Percentiles rank a stretch among this genome's conserved stretches.
Evolutionary conservation across 2,888 invertebrate species (phyloP).

Genomic region (Idaea biselata): DNA sequence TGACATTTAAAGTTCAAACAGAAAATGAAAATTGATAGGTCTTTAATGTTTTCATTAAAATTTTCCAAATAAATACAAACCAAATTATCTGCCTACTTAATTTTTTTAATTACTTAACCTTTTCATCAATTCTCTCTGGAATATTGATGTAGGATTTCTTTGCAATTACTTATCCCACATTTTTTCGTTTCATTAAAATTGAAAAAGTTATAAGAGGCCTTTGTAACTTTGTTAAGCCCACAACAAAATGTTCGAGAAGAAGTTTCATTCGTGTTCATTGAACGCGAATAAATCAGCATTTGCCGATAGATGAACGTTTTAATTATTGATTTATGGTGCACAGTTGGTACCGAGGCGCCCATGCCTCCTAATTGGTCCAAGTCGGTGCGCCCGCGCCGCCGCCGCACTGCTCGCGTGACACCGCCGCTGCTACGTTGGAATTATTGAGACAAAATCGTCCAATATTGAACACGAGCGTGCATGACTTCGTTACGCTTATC

Average conservation of each 20-base stretch:
- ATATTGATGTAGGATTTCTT: too few species aligned
- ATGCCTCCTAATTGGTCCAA: slow-evolving; percentile 70
- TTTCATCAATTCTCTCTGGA: neutral
- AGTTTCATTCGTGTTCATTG: slow-evolving; percentile 61
- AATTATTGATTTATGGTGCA: slow-evolving; percentile 78
- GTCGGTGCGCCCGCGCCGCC: slow-evolving; percentile 48
- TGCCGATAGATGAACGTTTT: slow-evolving; percentile 75
- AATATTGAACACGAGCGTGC: slow-evolving; percentile 62
- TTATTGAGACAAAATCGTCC: slow-evolving; percentile 72
- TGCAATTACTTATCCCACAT: neutral
- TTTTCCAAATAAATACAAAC: neutral
- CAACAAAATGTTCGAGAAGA: slow-evolving; percentile 30
- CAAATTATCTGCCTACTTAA: neutral
- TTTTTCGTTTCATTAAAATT: neutral
- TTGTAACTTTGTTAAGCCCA: neutral
- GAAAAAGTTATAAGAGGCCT: neutral
- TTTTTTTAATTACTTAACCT: neutral
- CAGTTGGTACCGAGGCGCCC: slow-evolving; percentile 57
- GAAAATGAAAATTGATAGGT: neutral
- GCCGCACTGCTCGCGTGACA: slow-evolving; percentile 72
- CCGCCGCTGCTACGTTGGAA: slow-evolving; percentile 47
- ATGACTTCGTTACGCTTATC: slow-evolving; percentile 65
- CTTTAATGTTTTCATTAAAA: neutral
- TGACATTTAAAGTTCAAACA: neutral
- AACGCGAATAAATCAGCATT: slow-evolving; percentile 76